phyloP scores from a whole-genome alignment of 2,113 vertebrate genomes.

The Montifringilla adamsi region DNA sequence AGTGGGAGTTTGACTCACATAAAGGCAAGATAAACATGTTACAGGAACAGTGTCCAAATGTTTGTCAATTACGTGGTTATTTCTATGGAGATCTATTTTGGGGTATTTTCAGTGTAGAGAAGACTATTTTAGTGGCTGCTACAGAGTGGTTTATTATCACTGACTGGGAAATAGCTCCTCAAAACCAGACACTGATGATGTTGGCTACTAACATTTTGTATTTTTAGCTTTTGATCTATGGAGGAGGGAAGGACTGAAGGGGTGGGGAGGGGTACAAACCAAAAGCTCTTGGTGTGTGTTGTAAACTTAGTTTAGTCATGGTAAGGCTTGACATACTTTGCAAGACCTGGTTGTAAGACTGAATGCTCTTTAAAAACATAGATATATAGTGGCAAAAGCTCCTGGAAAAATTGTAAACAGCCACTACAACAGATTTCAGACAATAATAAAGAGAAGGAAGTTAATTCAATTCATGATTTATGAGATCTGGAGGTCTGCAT shows the following conservation, averaged over 20 bases:
- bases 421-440: background rate
- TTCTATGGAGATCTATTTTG: background rate
- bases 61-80: background rate
- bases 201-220: background rate
- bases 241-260: background rate
- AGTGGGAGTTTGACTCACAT: background rate
- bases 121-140: background rate
- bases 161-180: background rate
- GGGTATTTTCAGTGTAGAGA: background rate
- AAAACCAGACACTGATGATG: background rate
- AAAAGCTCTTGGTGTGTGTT: background rate
- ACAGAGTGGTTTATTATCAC: background rate
- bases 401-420: background rate
- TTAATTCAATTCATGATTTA: conserved; percentile 2
- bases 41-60: background rate
- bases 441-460: background rate
- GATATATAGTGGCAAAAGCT: background rate
- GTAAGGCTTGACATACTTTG: background rate
- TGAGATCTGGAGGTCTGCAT: background rate
- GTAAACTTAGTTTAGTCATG: background rate
- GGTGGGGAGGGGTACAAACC: accelerated
- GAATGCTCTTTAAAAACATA: background rate
- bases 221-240: background rate
- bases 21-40: background rate
- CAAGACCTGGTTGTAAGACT: background rate